These are phyloP conservation scores for Smutsia temminckii DNA, from an alignment of 2,797 vertebrate genomes.

Conservation along the genomic window DNA sequence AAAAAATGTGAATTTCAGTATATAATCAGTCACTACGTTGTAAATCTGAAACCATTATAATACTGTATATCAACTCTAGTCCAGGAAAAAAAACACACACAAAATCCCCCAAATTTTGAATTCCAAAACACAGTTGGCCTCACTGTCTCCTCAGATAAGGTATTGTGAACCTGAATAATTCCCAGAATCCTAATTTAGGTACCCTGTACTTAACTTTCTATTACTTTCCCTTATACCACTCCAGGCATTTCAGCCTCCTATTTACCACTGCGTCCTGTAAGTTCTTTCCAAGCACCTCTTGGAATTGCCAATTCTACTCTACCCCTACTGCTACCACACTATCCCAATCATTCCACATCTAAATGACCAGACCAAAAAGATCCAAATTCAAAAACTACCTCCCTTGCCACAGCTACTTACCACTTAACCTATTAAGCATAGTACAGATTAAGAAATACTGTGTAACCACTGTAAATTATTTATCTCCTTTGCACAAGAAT, in stretches of 20 bases:
- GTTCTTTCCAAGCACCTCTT: not conserved
- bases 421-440: not conserved
- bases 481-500: not conserved
- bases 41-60: no score
- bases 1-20: not conserved
- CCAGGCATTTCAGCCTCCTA: not conserved
- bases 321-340: not conserved
- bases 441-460: not conserved
- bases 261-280: not conserved
- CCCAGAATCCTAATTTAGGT: not conserved
- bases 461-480: not conserved
- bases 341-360: not conserved
- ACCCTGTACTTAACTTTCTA: not conserved
- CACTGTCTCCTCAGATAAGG: constrained; percentile 28
- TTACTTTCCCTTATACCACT: not conserved
- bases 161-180: not conserved
- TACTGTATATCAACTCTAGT: no score
- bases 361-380: not conserved
- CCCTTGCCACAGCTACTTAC: not conserved
- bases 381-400: not conserved
- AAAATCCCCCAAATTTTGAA: not conserved
- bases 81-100: no score
- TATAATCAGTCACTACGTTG: no score
- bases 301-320: not conserved
- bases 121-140: not conserved